These are phyloP conservation scores for Chrysomallon squamiferum DNA, from an alignment of 1,140 invertebrate genomes.

Conservation along the genomic window DNA sequence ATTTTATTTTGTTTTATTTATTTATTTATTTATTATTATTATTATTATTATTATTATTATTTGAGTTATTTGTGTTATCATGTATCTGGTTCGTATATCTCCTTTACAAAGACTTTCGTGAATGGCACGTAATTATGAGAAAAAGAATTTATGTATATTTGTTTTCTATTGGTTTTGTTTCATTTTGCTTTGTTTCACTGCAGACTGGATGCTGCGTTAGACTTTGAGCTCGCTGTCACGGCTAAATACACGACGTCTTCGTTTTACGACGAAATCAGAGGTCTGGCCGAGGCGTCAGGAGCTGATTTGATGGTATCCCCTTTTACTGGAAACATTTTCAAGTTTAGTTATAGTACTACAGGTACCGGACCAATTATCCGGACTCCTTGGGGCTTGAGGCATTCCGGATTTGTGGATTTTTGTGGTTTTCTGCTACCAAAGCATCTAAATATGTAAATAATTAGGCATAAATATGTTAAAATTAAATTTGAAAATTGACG, in stretches of 20 bases:
- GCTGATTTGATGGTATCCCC: slow-evolving; percentile 36
- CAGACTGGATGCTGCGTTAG: slow-evolving; percentile 40
- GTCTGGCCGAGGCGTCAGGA: slow-evolving; percentile 47
- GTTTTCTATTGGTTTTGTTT: neutral
- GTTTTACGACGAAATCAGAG: slow-evolving; percentile 43
- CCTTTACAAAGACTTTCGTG: neutral
- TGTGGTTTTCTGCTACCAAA: no score
- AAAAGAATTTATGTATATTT: neutral
- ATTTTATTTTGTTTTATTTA: neutral
- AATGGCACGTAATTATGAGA: no score
- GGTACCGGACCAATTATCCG: no score
- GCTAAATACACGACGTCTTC: slow-evolving; percentile 29
- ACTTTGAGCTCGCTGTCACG: slow-evolving; percentile 40
- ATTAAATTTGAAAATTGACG: no score
- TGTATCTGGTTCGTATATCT: neutral
- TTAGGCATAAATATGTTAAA: no score
- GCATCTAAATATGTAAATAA: no score
- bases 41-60: neutral
- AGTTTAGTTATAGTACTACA: no score
- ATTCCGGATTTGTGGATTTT: no score
- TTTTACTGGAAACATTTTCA: neutral
- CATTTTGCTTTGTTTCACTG: neutral
- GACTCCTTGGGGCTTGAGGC: no score
- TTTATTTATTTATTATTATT: neutral
- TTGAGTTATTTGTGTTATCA: neutral